Evolutionary conservation across 2,888 invertebrate species (phyloP).

Genomic region (Acleris literana): DNA sequence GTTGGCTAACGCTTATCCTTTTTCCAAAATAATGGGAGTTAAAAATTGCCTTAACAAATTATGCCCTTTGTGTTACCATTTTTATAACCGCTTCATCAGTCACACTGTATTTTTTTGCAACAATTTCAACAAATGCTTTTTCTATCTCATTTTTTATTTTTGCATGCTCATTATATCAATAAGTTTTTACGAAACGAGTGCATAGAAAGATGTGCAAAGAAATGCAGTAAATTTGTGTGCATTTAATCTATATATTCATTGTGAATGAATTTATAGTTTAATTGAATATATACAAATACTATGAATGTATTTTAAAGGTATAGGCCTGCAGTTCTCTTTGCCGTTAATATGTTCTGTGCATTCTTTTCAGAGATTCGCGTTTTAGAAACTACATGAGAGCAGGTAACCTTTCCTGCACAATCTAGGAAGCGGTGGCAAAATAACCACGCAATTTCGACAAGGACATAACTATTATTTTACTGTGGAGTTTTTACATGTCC

Average conservation of each 20-base stretch:
- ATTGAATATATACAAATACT: not conserved
- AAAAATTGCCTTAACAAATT: too few relatives aligned
- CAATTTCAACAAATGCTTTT: slow-evolving; percentile 51
- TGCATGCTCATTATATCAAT: slow-evolving; percentile 49
- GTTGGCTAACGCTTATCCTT: too few relatives aligned
- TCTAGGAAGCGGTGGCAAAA: too few relatives aligned
- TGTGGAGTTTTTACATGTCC: too few relatives aligned
- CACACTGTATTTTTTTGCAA: slow-evolving; percentile 79
- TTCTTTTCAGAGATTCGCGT: slow-evolving; percentile 77
- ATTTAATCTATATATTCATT: slow-evolving; percentile 28
- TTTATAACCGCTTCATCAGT: too few relatives aligned
- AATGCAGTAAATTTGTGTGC: slow-evolving; percentile 63
- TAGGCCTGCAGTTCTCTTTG: slow-evolving; percentile 67
- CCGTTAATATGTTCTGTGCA: slow-evolving; percentile 75
- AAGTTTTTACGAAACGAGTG: slow-evolving; percentile 66
- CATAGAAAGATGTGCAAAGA: slow-evolving; percentile 81
- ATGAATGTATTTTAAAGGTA: not conserved
- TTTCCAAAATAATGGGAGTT: too few relatives aligned
- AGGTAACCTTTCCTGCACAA: slow-evolving; percentile 24
- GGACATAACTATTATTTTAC: too few relatives aligned
- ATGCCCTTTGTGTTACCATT: too few relatives aligned
- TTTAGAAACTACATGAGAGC: slow-evolving; percentile 10
- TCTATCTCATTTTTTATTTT: slow-evolving; percentile 43
- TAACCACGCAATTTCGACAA: too few relatives aligned
- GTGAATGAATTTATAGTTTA: not conserved